phyloP scores from a whole-genome alignment of 2,113 vertebrate genomes.

The Cnemophilus loriae region DNA sequence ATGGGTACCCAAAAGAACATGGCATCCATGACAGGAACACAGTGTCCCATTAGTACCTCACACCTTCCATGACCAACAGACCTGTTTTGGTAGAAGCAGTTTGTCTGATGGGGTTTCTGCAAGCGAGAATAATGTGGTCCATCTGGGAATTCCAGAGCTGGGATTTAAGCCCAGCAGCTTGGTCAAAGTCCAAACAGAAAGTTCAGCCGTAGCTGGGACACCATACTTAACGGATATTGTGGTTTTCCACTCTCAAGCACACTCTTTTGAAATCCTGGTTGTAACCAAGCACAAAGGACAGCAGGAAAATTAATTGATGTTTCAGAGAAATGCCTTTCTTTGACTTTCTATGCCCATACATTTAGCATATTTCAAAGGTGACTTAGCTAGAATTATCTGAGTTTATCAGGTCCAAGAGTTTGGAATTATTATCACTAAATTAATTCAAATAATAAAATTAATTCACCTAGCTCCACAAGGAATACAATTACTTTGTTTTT shows the following conservation, averaged over 20 bases:
- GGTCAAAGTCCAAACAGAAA: constrained; percentile 24
- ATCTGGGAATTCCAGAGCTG: constrained; percentile 21
- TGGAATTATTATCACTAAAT: neutral
- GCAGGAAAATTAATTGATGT: neutral
- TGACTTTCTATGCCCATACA: neutral
- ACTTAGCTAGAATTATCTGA: neutral
- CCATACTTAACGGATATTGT: neutral
- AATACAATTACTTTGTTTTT: neutral
- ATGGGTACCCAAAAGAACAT: neutral
- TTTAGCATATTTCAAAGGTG: neutral
- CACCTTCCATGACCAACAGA: neutral
- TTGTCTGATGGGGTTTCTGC: neutral
- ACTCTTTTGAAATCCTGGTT: neutral
- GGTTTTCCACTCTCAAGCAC: neutral
- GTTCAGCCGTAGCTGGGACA: neutral
- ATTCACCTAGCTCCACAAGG: neutral
- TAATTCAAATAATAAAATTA: neutral
- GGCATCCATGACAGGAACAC: neutral
- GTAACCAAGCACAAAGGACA: neutral
- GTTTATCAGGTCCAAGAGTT: neutral
- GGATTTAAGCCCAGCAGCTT: constrained; percentile 34
- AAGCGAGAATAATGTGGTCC: constrained; percentile 14
- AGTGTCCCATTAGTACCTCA: neutral
- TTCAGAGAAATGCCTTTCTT: neutral
- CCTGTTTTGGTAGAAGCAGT: neutral